A percentile compares a stretch with the other conserved stretches of the same genome.
Conservation (phyloP, 2,113 vertebrate genomes). For the Chelonoidis abingdonii region DNA sequence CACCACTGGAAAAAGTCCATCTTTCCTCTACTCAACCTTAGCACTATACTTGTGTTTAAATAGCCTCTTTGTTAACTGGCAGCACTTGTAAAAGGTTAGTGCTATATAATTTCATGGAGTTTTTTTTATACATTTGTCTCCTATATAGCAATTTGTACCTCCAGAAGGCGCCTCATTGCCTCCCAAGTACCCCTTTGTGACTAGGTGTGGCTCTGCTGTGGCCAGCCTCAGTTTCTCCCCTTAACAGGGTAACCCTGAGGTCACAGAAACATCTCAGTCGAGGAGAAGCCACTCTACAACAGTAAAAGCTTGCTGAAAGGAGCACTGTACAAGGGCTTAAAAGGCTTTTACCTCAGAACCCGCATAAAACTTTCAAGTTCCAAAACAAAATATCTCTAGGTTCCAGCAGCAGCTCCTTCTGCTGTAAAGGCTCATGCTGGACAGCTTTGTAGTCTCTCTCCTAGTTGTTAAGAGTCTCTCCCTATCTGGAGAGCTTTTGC, state of each 20-base stretch:
- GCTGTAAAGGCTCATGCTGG: neutral
- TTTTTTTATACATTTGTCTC: neutral
- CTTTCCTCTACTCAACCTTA: neutral
- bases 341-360: neutral
- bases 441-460: neutral
- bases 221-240: neutral
- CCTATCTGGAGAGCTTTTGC: neutral
- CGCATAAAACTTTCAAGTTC: neutral
- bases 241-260: neutral
- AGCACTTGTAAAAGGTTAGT: neutral
- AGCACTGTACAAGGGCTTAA: neutral
- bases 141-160: neutral
- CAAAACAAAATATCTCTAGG: neutral
- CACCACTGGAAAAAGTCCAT: neutral
- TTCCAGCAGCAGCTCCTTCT: neutral
- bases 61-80: neutral
- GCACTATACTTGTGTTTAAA: neutral
- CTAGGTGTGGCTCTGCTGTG: neutral
- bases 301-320: neutral
- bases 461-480: neutral
- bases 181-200: neutral
- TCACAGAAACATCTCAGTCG: neutral
- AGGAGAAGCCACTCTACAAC: neutral
- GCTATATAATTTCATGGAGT: neutral
- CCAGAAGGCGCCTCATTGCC: neutral